A percentile compares a stretch with the other conserved stretches of the same genome.
Evolutionary conservation across 1,140 invertebrate genomes (phyloP).

Genomic region (Yoshiicerus persimilis): DNA sequence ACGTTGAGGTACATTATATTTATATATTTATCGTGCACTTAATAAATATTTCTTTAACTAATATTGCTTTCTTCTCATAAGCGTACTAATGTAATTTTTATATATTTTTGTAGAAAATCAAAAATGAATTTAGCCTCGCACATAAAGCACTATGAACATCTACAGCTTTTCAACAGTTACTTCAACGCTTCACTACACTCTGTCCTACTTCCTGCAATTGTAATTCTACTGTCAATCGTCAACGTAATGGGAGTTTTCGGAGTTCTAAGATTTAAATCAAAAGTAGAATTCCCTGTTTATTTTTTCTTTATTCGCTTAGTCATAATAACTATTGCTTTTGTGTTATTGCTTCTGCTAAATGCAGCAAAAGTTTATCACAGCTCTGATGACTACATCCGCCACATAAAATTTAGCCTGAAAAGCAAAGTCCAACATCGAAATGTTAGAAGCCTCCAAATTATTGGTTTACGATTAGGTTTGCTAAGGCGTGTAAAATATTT

Average conservation of each 20-base stretch:
- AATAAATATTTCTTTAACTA: background rate
- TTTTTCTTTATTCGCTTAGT: background rate
- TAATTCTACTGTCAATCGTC: background rate
- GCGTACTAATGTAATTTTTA: too few species aligned
- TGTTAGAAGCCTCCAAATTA: background rate
- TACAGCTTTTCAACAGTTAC: background rate
- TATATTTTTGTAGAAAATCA: background rate
- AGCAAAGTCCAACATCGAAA: background rate
- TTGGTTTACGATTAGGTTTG: background rate
- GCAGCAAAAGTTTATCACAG: background rate
- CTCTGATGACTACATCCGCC: background rate
- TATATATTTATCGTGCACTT: too few species aligned
- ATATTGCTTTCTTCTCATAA: background rate
- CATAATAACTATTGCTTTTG: background rate
- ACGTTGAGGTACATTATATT: background rate
- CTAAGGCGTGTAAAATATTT: background rate
- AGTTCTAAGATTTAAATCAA: background rate
- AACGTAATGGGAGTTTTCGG: background rate
- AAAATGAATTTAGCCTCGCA: background rate
- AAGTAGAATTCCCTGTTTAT: background rate
- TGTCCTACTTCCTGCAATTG: background rate
- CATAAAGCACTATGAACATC: background rate
- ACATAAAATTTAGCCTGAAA: too few species aligned
- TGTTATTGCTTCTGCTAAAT: background rate
- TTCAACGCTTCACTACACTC: background rate